Percentiles rank a stretch among this genome's conserved stretches.
These are phyloP conservation scores for Scaptomyza parva DNA, from an alignment of 2,888 invertebrate genomes.

Conservation along the genomic window DNA sequence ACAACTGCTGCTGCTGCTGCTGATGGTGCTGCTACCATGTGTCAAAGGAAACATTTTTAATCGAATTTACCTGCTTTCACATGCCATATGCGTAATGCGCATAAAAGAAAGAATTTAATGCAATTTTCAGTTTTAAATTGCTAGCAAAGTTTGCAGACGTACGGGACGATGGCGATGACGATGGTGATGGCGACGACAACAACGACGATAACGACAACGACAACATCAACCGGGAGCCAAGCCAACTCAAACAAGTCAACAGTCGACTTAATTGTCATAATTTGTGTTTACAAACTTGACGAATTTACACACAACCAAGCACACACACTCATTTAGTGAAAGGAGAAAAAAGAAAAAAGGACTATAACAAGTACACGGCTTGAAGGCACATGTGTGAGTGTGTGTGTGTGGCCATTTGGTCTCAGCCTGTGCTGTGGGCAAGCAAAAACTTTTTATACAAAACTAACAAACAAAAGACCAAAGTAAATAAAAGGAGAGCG, in stretches of 20 bases:
- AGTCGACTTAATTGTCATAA: conserved; percentile 80
- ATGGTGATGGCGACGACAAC: too few relatives aligned
- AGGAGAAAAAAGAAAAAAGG: conserved; percentile 4
- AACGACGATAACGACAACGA: too few relatives aligned
- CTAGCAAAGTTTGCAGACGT: conserved; percentile 60
- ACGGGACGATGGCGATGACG: background rate
- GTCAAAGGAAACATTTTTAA: conserved; percentile 61
- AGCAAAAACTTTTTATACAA: conserved; percentile 64
- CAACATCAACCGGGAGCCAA: conserved; percentile 18
- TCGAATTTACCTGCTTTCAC: conserved; percentile 62
- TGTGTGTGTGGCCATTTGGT: conserved; percentile 56
- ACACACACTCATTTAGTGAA: background rate
- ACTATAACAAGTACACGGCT: conserved; percentile 13
- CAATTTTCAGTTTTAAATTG: conserved; percentile 67
- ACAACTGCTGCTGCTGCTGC: conserved; percentile 10
- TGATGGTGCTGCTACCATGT: conserved; percentile 9
- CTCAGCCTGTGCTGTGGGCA: conserved; percentile 38
- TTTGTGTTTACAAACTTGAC: conserved; percentile 80
- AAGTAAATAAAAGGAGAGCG: conserved; percentile 67
- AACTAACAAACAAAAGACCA: conserved; percentile 74
- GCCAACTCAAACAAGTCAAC: conserved; percentile 65
- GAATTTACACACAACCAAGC: conserved; percentile 61
- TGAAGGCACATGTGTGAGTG: conserved; percentile 60
- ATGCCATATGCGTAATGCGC: conserved; percentile 47
- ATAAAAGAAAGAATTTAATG: conserved; percentile 55